These are phyloP conservation scores for Branchellion lobata DNA, from an alignment of 2,888 invertebrate species.

Conservation along the genomic window DNA sequence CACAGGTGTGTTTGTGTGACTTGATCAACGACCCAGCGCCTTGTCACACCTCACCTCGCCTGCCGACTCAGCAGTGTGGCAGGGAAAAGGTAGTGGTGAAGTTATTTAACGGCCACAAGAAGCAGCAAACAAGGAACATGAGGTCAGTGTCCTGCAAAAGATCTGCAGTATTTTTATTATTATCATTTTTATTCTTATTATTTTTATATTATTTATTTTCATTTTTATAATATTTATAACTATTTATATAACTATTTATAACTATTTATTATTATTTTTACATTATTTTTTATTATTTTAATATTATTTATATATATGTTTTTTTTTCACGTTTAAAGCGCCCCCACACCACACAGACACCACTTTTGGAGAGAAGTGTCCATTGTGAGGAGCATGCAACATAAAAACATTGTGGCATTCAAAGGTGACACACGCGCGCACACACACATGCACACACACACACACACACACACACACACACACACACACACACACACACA, in stretches of 20 bases:
- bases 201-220: background rate
- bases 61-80: background rate
- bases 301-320: too few relatives aligned
- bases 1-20: constrained; percentile 31
- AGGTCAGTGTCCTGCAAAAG: too few relatives aligned
- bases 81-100: constrained; percentile 25
- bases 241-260: constrained; percentile 37
- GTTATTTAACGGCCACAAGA: constrained; percentile 29
- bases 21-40: background rate
- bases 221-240: too few relatives aligned
- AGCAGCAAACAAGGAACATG: constrained; percentile 1
- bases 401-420: constrained; percentile 5
- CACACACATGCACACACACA: constrained; percentile 19
- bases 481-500: constrained; percentile 38
- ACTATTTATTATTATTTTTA: constrained; percentile 43
- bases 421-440: too few relatives aligned
- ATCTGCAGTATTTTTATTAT: too few relatives aligned
- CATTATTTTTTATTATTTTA: too few relatives aligned
- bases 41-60: too few relatives aligned
- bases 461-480: constrained; percentile 19
- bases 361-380: constrained; percentile 12
- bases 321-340: constrained; percentile 16
- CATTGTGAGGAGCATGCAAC: background rate
- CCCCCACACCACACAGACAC: too few relatives aligned
- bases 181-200: background rate